Evolutionary conservation across 2,888 invertebrate genomes (phyloP), one percentile per base, ranked within the genome.

Genomic region (Hofmannophila pseudospretella): DNA sequence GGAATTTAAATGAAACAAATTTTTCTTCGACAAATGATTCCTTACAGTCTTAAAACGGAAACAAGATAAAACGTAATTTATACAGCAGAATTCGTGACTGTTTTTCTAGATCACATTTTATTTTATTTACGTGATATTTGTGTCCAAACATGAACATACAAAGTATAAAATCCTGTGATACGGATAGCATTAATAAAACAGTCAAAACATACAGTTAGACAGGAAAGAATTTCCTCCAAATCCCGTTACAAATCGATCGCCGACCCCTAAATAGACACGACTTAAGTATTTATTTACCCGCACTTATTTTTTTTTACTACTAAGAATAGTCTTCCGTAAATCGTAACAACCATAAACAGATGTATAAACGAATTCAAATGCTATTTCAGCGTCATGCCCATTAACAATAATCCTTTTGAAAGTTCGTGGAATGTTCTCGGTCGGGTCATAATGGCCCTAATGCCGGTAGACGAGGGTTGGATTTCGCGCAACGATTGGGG

Each of bases 401-500:
- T 76, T 79, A 71, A 72, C 67, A 64, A 67, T 80, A 79, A 81
- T 81, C 81, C 73, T 72, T 72, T 71, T 67, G 63, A 70, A 67
- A 62, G 52, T 54, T 39, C 40, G 50, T 54, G 49, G 55, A 55
- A 58, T 44, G 42, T 44, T 43, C 19, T 9, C n/a, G 2, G 20
- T 32, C n/a, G 20, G 44, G 47, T 47, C 41, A 44, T 42, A 41
- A 34, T 34, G 43, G 58, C 57, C 55, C 39, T 49, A 54, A 19
- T 27, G 0, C 1, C 7, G n/a, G 23, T 9, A 36, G 8, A 23
- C 41, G 50, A 73, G 44, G 61, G 75, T 70, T 64, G 51, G 57
- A 14, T 57, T 55, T 69, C 32, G 42, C 42, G 27, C 10, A 32
- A 11, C 10, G 28, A 13, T 20, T n/a, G 8, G 7, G 38, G 32